Base-by-base conservation (phyloP, 1,140 invertebrate species). In the Latrodectus geometricus region DNA sequence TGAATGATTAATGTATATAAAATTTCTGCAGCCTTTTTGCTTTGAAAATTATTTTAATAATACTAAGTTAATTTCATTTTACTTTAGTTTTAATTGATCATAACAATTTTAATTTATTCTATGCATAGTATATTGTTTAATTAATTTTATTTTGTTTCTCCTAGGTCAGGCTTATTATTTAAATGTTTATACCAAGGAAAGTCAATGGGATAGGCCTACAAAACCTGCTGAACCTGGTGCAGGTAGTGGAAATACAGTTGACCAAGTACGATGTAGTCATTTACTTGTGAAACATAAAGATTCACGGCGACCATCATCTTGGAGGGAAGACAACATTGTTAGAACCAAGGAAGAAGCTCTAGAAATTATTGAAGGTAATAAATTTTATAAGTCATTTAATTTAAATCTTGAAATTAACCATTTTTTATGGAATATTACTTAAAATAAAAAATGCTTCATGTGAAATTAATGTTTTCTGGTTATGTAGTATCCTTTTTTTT, bases 141-240 rank as follows among this genome's bases (percentile, higher is more conserved):
- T n/a, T 15, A 15, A 21, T 20, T n/a, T 70, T 35, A 3, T 70
- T 70, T 35, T 74, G 48, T 82, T 78, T 88, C 88, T 91, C 92
- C 49, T 89, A 97, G 97, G 96, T 80, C 95, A 96, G 89, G 93
- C 94, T 74, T 99, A 99, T 92, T 99, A 97, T 91, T 93, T 99
- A 76, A 99, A 99, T 91, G 93, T 96, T 70, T 96, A 97, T 91
- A 99, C 97, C 35, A 99, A 99, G 91, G 96, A 99, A 90, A 98
- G 96, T 88, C 98, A 99, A 91, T 99, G 98, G 98, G 97, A 99
- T 88, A 92, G 94, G 17, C 98, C 98, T 48, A 96, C 95, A 9
- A 95, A 96, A 87, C 94, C 97, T 49, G 97, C 97, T 0, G 95
- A 96, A 72, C 87, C 86, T 90, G 94, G 95, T 20, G 79, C 88